Percentiles rank a stretch among this genome's conserved stretches.
phyloP scores from a whole-genome alignment of 2,113 vertebrate species.

The Pitta sordida region DNA sequence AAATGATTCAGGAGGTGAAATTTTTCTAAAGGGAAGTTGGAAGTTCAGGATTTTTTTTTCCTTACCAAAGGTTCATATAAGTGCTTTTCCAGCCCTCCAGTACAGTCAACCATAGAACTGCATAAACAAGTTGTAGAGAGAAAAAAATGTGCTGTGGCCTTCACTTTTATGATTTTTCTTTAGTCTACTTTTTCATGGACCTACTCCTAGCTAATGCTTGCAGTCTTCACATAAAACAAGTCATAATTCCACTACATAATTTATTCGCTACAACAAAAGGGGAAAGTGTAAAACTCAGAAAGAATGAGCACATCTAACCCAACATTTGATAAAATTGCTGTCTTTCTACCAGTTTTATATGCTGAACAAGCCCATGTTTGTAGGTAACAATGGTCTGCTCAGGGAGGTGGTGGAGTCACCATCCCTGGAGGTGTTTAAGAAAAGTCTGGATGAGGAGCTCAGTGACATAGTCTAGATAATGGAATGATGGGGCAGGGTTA shows the following conservation, averaged over 20 bases:
- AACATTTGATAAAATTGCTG: background rate
- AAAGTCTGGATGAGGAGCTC: too few relatives aligned
- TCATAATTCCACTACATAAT: background rate
- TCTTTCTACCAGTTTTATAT: background rate
- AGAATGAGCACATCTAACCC: background rate
- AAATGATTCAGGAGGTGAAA: background rate
- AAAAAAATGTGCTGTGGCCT: background rate
- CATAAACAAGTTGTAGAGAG: background rate
- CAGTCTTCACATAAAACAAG: background rate
- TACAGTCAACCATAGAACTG: background rate
- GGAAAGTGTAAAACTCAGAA: background rate
- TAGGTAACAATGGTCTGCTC: background rate
- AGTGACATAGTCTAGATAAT: too few relatives aligned
- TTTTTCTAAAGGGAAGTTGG: background rate
- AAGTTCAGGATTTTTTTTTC: background rate
- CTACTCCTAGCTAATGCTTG: background rate
- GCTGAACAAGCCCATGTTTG: background rate
- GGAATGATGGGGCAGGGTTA: too few relatives aligned
- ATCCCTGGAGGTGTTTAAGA: too few relatives aligned
- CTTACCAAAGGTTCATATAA: background rate
- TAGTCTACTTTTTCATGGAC: background rate
- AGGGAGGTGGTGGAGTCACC: too few relatives aligned
- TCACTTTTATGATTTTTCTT: background rate
- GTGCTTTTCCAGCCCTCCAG: background rate
- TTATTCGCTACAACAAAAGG: background rate